These are phyloP conservation scores for Hirtodrosophila alboralis DNA, from an alignment of 2,888 invertebrate genomes.

Conservation along the genomic window DNA sequence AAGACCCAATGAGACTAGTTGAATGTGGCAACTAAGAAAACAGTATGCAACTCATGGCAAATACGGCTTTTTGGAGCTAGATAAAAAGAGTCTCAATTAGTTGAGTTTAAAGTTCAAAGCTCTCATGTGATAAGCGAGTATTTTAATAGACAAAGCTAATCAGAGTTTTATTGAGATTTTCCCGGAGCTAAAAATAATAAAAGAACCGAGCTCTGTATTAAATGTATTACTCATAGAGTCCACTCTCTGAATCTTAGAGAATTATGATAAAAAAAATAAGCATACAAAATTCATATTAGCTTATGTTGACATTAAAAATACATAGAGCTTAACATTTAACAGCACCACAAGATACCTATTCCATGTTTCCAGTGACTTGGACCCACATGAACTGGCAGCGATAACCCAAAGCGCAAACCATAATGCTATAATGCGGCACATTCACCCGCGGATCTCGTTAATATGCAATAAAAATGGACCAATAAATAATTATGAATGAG, in stretches of 20 bases:
- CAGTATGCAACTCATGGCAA: too few relatives aligned
- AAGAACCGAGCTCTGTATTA: neutral
- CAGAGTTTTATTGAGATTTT: neutral
- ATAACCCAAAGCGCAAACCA: conserved; percentile 54
- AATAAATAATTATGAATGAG: conserved; percentile 80
- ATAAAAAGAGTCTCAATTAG: too few relatives aligned
- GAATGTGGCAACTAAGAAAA: neutral
- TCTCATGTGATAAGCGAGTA: too few relatives aligned
- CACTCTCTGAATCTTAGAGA: conserved; percentile 24
- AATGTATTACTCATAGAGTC: conserved; percentile 12
- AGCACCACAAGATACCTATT: conserved; percentile 1
- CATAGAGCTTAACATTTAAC: conserved; percentile 26
- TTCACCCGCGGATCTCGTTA: conserved; percentile 72
- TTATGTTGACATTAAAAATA: conserved; percentile 26
- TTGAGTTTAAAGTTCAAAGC: too few relatives aligned
- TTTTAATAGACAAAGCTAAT: neutral
- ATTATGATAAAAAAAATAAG: neutral
- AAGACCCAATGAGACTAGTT: conserved; percentile 17
- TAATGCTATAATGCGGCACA: conserved; percentile 50
- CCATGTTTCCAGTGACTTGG: conserved; percentile 25
- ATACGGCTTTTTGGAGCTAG: too few relatives aligned
- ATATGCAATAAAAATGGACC: conserved; percentile 79
- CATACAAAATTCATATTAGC: conserved; percentile 6
- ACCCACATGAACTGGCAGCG: conserved; percentile 66
- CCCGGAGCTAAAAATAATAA: neutral